Conservation (phyloP, 2,113 vertebrate genomes). For the Raja brachyura region DNA sequence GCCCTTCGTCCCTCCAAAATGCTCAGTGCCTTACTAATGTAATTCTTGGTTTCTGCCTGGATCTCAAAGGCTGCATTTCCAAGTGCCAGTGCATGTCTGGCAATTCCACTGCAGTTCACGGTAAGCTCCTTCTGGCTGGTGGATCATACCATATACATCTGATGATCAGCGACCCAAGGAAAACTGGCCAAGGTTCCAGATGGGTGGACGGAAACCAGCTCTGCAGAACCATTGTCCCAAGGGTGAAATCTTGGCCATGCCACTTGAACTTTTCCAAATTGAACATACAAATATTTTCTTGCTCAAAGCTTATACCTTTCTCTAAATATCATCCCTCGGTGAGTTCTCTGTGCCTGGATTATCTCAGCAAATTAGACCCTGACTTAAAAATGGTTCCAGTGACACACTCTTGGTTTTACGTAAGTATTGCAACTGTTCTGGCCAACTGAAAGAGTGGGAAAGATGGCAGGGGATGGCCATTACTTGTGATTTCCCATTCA, state of each 20-base stretch:
- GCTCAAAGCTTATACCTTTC: not conserved
- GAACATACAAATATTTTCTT: too few species aligned
- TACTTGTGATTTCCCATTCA: too few species aligned
- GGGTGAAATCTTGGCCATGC: too few species aligned
- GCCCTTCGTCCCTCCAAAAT: not conserved
- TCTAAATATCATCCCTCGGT: not conserved
- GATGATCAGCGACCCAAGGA: not conserved
- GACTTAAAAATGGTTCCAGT: not conserved
- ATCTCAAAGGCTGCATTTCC: not conserved
- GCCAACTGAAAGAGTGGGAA: not conserved
- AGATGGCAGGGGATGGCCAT: not conserved
- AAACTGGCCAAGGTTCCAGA: not conserved
- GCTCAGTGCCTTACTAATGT: not conserved
- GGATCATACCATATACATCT: not conserved
- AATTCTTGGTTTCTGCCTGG: not conserved
- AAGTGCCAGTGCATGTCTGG: not conserved
- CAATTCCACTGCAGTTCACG: not conserved
- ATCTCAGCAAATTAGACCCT: not conserved
- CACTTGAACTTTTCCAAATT: too few species aligned
- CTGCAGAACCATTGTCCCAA: not conserved
- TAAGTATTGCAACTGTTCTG: not conserved
- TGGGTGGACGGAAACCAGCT: not conserved
- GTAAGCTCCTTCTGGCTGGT: not conserved
- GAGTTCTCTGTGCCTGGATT: not conserved
- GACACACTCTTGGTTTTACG: not conserved